Percentiles rank a stretch among this genome's conserved stretches.
Evolutionary conservation across 2,113 vertebrate genomes (phyloP).

Genomic region (Onychostruthus taczanowskii): DNA sequence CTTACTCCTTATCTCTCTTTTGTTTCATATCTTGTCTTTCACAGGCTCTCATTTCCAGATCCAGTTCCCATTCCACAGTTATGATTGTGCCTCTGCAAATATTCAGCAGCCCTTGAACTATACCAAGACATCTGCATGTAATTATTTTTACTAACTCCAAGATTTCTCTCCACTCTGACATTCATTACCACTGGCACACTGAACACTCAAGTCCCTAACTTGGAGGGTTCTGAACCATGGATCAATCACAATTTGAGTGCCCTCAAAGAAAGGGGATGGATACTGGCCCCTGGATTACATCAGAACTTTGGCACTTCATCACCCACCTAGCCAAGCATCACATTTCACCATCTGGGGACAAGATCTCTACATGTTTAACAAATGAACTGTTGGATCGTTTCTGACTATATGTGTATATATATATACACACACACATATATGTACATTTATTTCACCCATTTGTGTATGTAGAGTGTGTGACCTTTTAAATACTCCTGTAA

Average conservation of each 20-base stretch:
- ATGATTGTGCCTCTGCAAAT: background rate
- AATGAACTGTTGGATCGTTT: background rate
- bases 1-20: background rate
- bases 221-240: background rate
- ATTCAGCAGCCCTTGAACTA: background rate
- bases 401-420: background rate
- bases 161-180: background rate
- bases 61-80: background rate
- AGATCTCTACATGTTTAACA: background rate
- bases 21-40: background rate
- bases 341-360: background rate
- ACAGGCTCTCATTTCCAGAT: background rate
- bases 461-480: background rate
- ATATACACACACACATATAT: rapidly evolving
- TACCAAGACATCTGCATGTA: background rate
- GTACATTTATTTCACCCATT: background rate
- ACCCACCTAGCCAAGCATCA: background rate
- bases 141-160: background rate
- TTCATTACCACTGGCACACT: background rate
- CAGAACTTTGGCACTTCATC: background rate
- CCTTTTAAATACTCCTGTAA: background rate
- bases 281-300: background rate
- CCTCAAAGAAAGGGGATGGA: background rate
- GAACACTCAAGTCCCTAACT: background rate
- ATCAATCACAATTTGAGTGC: background rate